Conservation (phyloP, 1,140 invertebrate species). For the Pseudomyrmex flavicornis region DNA sequence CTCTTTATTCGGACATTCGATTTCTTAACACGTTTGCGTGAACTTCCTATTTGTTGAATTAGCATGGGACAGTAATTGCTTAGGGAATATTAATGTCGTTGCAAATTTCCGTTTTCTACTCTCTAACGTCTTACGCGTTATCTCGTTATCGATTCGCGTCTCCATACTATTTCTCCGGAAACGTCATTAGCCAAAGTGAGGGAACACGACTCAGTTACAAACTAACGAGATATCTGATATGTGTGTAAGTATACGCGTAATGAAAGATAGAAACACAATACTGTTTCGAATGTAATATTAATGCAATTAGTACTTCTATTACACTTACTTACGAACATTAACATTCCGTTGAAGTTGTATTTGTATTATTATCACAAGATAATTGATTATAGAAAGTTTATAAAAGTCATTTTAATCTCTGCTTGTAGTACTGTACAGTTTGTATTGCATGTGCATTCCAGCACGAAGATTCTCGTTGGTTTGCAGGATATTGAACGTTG, state of each 20-base stretch:
- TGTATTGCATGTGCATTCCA: background rate
- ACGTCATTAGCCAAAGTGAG: slow-evolving; percentile 1
- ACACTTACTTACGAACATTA: too few relatives aligned
- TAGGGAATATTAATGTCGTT: background rate
- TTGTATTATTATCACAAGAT: background rate
- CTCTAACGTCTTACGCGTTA: background rate
- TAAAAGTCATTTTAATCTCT: too few relatives aligned
- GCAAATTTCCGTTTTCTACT: background rate
- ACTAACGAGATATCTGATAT: slow-evolving; percentile 25
- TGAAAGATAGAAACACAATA: background rate
- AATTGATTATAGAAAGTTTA: background rate
- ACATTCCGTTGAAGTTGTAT: background rate
- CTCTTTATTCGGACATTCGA: slow-evolving; percentile 18
- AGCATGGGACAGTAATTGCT: slow-evolving; percentile 26
- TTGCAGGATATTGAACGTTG: background rate
- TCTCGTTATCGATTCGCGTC: slow-evolving; percentile 15
- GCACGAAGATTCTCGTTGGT: background rate
- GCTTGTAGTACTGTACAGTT: background rate
- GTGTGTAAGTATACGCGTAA: background rate
- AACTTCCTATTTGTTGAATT: slow-evolving; percentile 1
- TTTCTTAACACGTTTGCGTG: slow-evolving; percentile 12
- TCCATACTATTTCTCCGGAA: slow-evolving; percentile 32
- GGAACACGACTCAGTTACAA: background rate
- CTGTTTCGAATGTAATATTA: too few relatives aligned
- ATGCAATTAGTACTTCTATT: too few relatives aligned